Percentiles rank a stretch among this genome's conserved stretches.
These are phyloP conservation scores for Arctopsyche grandis DNA, from an alignment of 1,140 invertebrate genomes.

Conservation along the genomic window DNA sequence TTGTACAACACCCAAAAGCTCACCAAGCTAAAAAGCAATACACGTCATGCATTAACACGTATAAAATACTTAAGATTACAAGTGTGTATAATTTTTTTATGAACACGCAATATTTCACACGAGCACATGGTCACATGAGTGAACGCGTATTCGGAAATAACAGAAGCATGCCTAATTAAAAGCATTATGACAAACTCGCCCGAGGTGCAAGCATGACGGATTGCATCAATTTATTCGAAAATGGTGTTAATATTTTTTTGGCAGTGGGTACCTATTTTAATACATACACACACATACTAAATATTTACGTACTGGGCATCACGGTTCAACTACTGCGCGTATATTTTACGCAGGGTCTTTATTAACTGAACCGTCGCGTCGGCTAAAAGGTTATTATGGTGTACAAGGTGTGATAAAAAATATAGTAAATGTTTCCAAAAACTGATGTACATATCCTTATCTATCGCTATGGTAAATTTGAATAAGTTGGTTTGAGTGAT, in stretches of 20 bases:
- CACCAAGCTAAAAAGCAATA: too few species aligned
- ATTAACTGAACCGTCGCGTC: background rate
- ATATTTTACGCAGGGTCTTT: background rate
- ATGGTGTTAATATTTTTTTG: constrained; percentile 33
- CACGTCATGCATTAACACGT: too few species aligned
- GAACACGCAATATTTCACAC: too few species aligned
- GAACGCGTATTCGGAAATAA: constrained; percentile 12
- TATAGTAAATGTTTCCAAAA: too few species aligned
- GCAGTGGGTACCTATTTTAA: too few species aligned
- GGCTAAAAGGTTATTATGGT: background rate
- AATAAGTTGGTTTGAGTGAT: too few species aligned
- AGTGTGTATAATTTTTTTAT: too few species aligned
- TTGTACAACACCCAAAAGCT: too few species aligned
- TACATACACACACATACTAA: background rate
- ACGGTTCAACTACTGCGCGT: background rate
- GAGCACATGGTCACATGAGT: background rate
- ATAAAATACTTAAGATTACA: too few species aligned
- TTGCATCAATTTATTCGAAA: constrained; percentile 42
- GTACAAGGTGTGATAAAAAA: too few species aligned
- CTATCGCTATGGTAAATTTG: too few species aligned
- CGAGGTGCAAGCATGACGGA: constrained; percentile 45
- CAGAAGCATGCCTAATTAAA: constrained; percentile 44
- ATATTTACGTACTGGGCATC: background rate
- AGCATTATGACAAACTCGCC: constrained; percentile 43
- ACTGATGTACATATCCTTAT: too few species aligned